Evolutionary conservation across 2,113 vertebrate species (phyloP), one percentile per base, ranked within the genome.

Genomic region (Amazona guildingii): DNA sequence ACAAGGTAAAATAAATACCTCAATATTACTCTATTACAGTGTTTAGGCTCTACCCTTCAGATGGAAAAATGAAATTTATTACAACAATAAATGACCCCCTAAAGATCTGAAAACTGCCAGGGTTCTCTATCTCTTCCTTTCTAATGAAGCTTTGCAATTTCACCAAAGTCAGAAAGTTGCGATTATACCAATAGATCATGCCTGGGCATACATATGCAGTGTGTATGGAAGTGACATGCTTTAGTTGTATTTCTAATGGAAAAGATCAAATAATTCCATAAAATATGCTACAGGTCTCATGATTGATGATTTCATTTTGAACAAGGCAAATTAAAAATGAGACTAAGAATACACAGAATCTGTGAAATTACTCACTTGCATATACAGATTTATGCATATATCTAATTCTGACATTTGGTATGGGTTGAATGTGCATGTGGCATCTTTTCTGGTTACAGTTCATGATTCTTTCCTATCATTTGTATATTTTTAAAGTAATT

Each of bases 201-300:
- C 27, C 39, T 81, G 59, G 73, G 73, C 67, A 28, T 84, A 80
- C 5, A 13, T 43, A 78, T 61, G 52, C 23, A 18, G 25, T 75
- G 74, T 80, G 64, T 64, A 46, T 72, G 44, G 46, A 92, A 92
- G 29, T 81, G 74, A 91, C 72, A 59, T 57, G 44, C 14, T 78
- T 86, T 97, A 94, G 96, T 95, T 93, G 69, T 90, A 67, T 85
- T 94, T 96, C 73, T 93, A 94, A 91, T 90, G 57, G 51, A 46
- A 92, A 79, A 82, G 49, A 88, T 86, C 37, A 93, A 76, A 81
- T 84, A 96, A 95, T 88, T 83, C 61, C 28, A 31, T 89, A 59
- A 96, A 92, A 77, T 85, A 79, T 49, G 66, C 33, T 76, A 13
- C 31, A 59, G 59, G n/a, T 73, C 79, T 92, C 57, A 24, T 91